Evolutionary conservation across 2,797 vertebrate species (phyloP), one percentile per base, ranked within the genome.

Genomic region (Euphonia xanthogaster): DNA sequence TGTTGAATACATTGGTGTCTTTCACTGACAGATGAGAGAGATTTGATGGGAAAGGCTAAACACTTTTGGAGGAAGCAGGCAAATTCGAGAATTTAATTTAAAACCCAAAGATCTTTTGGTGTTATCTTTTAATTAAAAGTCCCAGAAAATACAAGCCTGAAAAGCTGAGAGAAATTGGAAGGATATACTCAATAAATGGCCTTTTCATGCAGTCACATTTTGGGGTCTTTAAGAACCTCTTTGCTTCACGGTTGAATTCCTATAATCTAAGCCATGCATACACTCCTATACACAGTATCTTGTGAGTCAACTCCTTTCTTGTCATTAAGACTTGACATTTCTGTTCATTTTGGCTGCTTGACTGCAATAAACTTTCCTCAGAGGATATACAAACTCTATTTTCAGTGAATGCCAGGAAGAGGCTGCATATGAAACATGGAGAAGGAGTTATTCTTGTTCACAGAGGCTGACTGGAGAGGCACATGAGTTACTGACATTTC

Each of bases 241-340:
- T 90, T 93, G 68, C 92, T 92, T 63, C 62, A 89, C 17, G 15
- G 83, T 76, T 91, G 85, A 94, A 91, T 94, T 96, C 82, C 53
- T 95, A 21, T 72, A 90, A 95, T 92, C 91, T 65, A 78, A 93
- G 82, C 20, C 33, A 6, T 68, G 79, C 93, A 81, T 89, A 58
- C 33, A 42, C 70, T 45, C 54, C 80, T 72, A 58, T 60, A 81
- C 50, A 80, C 58, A 61, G 94, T 89, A 92, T 92, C 93, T 93
- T 95, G 81, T 71, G 74, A 90, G 77, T 95, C 88, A 97, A 95
- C 80, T 91, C 85, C 82, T 89, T 96, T 91, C 87, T 93, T 95
- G 85, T 95, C 94, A 96, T 97, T 95, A 96, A 86, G 91, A 44
- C 53, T 86, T 96, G 96, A 95, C 95, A 96, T 95, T 95, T 96